A percentile compares a stretch with the other conserved stretches of the same genome.
phyloP scores from a whole-genome alignment of 2,113 vertebrate species.

The Jaculus jaculus region DNA sequence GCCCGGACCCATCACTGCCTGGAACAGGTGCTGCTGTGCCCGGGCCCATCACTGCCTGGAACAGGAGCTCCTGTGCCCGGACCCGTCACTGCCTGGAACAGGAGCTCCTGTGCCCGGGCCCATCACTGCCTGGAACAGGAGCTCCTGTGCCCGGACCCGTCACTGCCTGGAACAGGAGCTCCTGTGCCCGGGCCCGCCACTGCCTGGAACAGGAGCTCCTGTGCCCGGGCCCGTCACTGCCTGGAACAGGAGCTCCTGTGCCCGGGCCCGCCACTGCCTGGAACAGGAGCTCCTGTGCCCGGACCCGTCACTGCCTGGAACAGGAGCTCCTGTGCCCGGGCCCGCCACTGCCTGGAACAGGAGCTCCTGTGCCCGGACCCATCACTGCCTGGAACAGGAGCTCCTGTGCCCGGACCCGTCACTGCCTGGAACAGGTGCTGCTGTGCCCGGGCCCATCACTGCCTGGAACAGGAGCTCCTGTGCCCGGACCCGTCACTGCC shows the following conservation, averaged over 20 bases:
- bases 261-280: background rate
- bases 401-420: background rate
- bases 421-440: background rate
- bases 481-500: background rate
- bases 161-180: background rate
- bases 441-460: background rate
- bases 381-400: background rate
- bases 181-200: background rate
- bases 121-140: background rate
- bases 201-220: background rate
- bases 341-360: background rate
- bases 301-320: background rate
- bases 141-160: background rate
- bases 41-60: background rate
- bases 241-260: background rate
- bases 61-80: background rate
- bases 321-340: background rate
- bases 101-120: background rate
- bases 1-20: background rate
- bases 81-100: background rate
- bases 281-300: background rate
- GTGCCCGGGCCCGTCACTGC: background rate
- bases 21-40: background rate
- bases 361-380: background rate
- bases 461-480: background rate